A percentile compares a stretch with the other conserved stretches of the same genome.
Conservation (phyloP, 2,113 vertebrate species). For the Circaetus cinerascens region DNA sequence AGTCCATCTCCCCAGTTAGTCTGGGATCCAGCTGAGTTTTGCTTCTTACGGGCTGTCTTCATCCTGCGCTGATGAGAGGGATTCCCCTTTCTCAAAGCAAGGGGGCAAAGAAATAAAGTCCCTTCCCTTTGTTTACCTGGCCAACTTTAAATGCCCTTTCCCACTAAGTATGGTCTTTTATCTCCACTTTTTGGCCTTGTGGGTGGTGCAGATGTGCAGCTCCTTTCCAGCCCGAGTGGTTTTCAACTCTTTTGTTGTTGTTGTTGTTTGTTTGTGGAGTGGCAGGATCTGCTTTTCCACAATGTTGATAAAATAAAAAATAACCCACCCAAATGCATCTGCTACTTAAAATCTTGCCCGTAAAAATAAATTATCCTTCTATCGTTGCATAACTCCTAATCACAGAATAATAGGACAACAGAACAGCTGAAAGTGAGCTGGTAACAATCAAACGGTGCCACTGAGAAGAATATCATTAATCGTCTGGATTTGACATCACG, state of each 20-base stretch:
- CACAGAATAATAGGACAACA: background rate
- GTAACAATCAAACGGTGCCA: background rate
- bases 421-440: background rate
- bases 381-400: background rate
- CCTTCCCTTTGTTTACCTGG: background rate
- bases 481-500: background rate
- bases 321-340: background rate
- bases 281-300: background rate
- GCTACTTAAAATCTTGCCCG: background rate
- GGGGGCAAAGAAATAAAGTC: background rate
- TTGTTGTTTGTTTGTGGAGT: background rate
- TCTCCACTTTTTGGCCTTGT: background rate
- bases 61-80: background rate
- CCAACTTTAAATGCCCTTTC: background rate
- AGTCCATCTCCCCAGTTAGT: rapidly evolving
- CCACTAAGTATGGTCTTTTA: background rate
- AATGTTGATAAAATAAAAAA: background rate
- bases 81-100: background rate
- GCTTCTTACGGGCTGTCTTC: background rate
- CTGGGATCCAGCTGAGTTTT: background rate
- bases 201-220: constrained; percentile 21
- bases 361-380: background rate
- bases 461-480: background rate
- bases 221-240: background rate
- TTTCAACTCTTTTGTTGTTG: background rate